Evolutionary conservation across 2,888 invertebrate species (phyloP), one percentile per base, ranked within the genome.

Genomic region (Meghimatium bilineatum): DNA sequence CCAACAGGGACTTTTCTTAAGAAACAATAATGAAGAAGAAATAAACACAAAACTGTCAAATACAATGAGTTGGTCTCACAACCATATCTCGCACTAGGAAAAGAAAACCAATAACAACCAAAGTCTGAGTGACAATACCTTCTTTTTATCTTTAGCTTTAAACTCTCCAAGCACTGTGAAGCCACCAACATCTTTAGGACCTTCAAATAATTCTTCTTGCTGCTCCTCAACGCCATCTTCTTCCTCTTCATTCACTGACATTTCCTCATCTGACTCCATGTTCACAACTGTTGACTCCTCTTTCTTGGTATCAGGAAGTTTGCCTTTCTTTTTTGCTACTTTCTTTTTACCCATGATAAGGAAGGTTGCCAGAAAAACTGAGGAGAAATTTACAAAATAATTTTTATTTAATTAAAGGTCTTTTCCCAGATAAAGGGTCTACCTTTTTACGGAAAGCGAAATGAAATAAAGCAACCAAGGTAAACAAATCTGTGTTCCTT

Each of bases 151-250:
- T 77, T 89, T 88, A 91, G 95, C 95, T 84, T 95, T 95, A 89
- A 95, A 95, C 82, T 94, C 95, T 12, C 96, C 96, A 78, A 97
- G 94, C 34, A 97, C 95, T 90, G 96, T 96, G 90, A 96, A 96
- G 36, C 94, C 95, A 88, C 92, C 92, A 71, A 91, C 84, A 83
- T 90, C 90, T 85, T 86, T 85, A 12, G 88, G 87, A 20, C 85
- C 87, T 67, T 89, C 88, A 67, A 56, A 67, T n/a, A 32, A 78
- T 32, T 72, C 69, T n/a, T 85, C 82, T 63, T 87, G 78, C 67
- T 88, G 85, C 2, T 83, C 79, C 34, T 82, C 83, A 36, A 49
- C 83, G 66, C 84, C 60, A 29, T 81, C 80, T 36, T 3, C 49
- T 32, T 38, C 49, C 1, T 78, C 78, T 67, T 78, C 78, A 60